phyloP scores from a whole-genome alignment of 2,113 vertebrate genomes.

The Laticauda laticaudata region DNA sequence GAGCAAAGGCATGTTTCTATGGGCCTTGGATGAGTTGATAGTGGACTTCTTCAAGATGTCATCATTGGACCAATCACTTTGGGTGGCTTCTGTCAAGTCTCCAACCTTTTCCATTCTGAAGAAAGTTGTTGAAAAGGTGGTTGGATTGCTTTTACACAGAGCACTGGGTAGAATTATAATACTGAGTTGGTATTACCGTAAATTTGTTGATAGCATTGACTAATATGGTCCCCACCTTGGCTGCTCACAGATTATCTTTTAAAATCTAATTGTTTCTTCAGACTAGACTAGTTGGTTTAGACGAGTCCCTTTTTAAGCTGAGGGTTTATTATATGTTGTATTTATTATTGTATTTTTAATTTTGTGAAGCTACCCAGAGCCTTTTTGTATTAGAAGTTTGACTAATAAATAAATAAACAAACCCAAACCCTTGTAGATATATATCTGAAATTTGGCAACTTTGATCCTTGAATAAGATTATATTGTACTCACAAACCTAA shows the following conservation, averaged over 20 bases:
- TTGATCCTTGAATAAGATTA: background rate
- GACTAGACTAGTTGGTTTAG: background rate
- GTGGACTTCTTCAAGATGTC: background rate
- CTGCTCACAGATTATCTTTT: background rate
- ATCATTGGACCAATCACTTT: background rate
- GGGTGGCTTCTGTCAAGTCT: background rate
- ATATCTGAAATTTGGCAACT: background rate
- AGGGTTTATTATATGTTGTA: background rate
- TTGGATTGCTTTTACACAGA: background rate
- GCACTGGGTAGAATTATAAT: background rate
- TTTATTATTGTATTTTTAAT: background rate
- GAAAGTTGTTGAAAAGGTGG: background rate
- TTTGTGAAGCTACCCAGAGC: background rate
- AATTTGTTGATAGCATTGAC: background rate
- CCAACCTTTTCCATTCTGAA: background rate
- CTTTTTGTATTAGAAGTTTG: background rate
- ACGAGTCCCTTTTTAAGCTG: background rate
- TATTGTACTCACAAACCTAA: background rate
- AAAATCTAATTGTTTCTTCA: background rate
- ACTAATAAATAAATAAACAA: background rate
- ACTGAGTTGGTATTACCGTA: background rate
- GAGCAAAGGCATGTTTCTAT: background rate
- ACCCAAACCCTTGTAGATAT: background rate
- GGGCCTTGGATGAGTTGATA: background rate
- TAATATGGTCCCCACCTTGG: background rate